phyloP scores from a whole-genome alignment of 2,888 invertebrate species.

The Thymelicus acteon region DNA sequence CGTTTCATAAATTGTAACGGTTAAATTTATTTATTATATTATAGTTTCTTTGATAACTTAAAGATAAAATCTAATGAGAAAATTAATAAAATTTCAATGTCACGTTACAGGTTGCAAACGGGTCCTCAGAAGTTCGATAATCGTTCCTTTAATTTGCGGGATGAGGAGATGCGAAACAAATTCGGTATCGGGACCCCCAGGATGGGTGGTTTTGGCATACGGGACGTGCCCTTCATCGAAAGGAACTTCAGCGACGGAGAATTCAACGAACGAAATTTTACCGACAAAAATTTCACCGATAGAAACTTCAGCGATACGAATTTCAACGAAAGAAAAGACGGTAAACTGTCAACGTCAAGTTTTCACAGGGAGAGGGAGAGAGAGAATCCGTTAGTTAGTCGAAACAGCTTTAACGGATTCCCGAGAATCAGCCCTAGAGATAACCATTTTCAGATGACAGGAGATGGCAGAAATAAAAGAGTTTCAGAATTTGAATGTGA shows the following conservation, averaged over 20 bases:
- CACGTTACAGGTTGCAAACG: constrained; percentile 63
- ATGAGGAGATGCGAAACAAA: constrained; percentile 74
- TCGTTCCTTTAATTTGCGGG: constrained; percentile 73
- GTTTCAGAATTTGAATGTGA: constrained; percentile 88
- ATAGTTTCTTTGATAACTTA: too few species aligned
- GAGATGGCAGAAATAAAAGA: constrained; percentile 81
- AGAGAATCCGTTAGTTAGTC: constrained; percentile 77
- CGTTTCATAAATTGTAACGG: too few species aligned
- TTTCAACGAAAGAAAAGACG: constrained; percentile 70
- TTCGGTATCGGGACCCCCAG: constrained; percentile 76
- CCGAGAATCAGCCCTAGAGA: constrained; percentile 75
- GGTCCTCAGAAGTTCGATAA: constrained; percentile 73
- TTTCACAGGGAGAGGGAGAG: constrained; percentile 75
- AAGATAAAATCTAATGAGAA: too few species aligned
- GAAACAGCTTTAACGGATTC: constrained; percentile 81
- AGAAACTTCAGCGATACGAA: constrained; percentile 59
- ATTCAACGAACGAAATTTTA: constrained; percentile 72
- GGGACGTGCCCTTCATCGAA: constrained; percentile 76
- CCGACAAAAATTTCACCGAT: constrained; percentile 66
- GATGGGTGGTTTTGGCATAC: constrained; percentile 81
- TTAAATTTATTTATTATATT: too few species aligned
- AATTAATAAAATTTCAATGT: neutral
- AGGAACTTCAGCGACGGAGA: constrained; percentile 74
- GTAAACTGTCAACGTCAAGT: constrained; percentile 78
- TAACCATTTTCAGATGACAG: constrained; percentile 72